These are phyloP conservation scores for Paragorgia papillata DNA, from an alignment of 92 coral and sea anemone genomes.

Conservation along the genomic window DNA sequence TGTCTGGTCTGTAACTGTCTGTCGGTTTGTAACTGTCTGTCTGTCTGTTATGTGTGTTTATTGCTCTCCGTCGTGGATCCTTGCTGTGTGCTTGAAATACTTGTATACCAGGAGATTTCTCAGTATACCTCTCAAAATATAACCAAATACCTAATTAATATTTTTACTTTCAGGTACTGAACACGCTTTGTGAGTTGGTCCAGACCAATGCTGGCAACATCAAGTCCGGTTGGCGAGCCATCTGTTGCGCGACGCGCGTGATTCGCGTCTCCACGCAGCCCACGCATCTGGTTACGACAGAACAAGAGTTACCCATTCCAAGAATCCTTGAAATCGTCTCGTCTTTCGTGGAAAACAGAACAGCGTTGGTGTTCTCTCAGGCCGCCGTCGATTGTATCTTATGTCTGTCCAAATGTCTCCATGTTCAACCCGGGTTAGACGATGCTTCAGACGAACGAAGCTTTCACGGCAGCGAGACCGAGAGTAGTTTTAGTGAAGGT, in stretches of 20 bases:
- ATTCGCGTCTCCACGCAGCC: slow-evolving; percentile 57
- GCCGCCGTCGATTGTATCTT: slow-evolving; percentile 92
- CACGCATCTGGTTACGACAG: slow-evolving; percentile 54
- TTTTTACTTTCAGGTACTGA: slow-evolving; percentile 60
- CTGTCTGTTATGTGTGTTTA: too few species aligned
- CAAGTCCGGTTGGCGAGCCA: slow-evolving; percentile 97
- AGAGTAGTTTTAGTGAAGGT: slow-evolving; percentile 52
- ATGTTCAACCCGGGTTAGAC: slow-evolving; percentile 68
- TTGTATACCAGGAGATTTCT: too few species aligned
- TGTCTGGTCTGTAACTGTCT: too few species aligned
- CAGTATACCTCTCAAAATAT: too few species aligned
- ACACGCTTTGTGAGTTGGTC: slow-evolving; percentile 73
- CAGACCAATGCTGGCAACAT: slow-evolving; percentile 74
- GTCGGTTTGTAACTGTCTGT: too few species aligned
- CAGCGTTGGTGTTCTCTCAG: slow-evolving; percentile 92
- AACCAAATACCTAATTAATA: too few species aligned
- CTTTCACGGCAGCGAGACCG: slow-evolving; percentile 67
- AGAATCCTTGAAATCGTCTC: slow-evolving; percentile 78
- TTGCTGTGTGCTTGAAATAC: too few species aligned
- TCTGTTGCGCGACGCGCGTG: slow-evolving; percentile 75
- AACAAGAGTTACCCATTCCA: slow-evolving; percentile 68
- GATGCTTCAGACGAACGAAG: slow-evolving; percentile 86
- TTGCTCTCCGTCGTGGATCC: too few species aligned
- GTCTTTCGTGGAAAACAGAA: slow-evolving; percentile 80
- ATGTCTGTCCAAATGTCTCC: slow-evolving; percentile 79